Percentiles rank a stretch among this genome's conserved stretches.
phyloP scores from a whole-genome alignment of 2,797 vertebrate genomes.

The Cirrhinus molitorella region DNA sequence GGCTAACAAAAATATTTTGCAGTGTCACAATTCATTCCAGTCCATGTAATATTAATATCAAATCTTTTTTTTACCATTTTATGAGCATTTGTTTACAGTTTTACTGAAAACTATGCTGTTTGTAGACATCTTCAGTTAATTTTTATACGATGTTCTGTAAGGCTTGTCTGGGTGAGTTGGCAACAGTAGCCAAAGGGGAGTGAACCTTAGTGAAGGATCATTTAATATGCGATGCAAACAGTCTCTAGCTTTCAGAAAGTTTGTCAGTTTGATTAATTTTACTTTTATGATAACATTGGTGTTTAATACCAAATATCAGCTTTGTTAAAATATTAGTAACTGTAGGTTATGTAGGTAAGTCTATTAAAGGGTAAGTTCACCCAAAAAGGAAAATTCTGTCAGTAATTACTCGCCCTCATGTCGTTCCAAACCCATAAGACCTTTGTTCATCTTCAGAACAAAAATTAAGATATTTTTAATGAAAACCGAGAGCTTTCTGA shows the following conservation, averaged over 20 bases:
- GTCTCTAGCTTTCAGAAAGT: background rate
- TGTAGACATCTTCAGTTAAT: background rate
- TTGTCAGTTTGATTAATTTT: background rate
- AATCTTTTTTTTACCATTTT: background rate
- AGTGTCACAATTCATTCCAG: background rate
- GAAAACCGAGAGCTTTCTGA: no score
- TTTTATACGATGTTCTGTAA: background rate
- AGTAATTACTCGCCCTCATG: no score
- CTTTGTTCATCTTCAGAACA: no score
- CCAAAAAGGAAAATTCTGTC: no score
- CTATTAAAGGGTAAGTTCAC: no score
- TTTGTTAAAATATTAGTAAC: background rate
- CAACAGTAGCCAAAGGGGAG: background rate
- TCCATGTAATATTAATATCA: background rate
- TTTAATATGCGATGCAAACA: slow-evolving; percentile 6
- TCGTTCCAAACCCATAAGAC: no score
- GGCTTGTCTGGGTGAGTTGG: background rate
- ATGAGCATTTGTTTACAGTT: background rate
- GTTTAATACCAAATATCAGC: no score
- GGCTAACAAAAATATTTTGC: background rate
- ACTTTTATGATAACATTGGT: background rate
- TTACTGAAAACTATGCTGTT: background rate
- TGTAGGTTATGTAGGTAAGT: background rate
- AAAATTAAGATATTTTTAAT: no score
- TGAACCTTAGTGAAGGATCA: background rate